Conservation (phyloP, 2,888 invertebrate species). For the Lumbricus terrestris region DNA sequence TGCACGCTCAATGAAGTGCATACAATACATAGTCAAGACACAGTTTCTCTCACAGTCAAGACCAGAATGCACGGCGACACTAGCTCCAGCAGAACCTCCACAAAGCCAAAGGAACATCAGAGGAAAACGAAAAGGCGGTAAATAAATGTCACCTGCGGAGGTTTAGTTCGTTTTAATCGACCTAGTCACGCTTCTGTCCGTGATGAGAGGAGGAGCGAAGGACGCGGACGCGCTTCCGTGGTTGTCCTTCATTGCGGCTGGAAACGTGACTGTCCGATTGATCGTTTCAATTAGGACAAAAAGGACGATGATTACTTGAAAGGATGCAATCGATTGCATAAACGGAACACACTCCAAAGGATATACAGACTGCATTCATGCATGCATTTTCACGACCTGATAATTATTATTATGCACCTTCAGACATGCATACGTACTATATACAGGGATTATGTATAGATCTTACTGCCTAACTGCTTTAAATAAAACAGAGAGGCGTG, state of each 20-base stretch:
- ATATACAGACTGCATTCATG: neutral
- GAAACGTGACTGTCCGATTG: too few relatives aligned
- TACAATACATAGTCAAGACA: neutral
- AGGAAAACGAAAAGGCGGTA: neutral
- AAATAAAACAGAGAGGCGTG: too few relatives aligned
- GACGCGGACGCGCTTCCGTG: neutral
- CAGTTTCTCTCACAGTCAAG: too few relatives aligned
- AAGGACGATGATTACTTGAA: too few relatives aligned
- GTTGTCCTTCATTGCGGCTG: too few relatives aligned
- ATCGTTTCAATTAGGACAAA: too few relatives aligned
- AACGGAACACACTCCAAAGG: neutral
- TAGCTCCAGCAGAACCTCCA: neutral
- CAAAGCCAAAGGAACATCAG: neutral
- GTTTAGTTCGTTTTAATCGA: neutral
- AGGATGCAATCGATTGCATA: neutral
- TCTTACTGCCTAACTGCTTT: too few relatives aligned
- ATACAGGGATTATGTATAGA: too few relatives aligned
- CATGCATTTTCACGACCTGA: neutral
- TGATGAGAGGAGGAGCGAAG: too few relatives aligned
- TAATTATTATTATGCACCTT: too few relatives aligned
- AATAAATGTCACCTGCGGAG: neutral
- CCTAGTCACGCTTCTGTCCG: neutral
- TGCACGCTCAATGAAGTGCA: neutral
- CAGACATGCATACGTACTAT: too few relatives aligned
- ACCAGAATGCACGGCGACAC: neutral